These are phyloP conservation scores for Schmidtea mediterranea DNA, from an alignment of 1,140 invertebrate genomes.

Conservation along the genomic window DNA sequence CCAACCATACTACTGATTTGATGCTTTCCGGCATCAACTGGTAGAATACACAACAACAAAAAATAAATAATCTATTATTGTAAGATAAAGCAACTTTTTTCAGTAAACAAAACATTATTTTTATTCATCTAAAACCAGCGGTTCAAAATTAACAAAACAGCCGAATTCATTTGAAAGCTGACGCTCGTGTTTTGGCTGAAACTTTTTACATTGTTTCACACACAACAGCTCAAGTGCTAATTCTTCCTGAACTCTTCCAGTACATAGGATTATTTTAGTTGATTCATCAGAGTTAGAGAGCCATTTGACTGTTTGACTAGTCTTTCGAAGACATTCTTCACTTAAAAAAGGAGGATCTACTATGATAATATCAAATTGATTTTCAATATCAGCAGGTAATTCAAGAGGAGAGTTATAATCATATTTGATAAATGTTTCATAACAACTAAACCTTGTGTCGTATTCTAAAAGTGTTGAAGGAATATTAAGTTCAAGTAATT, in stretches of 20 bases:
- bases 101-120: too few species aligned
- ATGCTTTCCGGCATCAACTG: too few species aligned
- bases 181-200: conserved; percentile 51
- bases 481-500: conserved; percentile 21
- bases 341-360: conserved; percentile 77
- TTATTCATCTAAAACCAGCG: conserved; percentile 8
- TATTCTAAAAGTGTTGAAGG: conserved; percentile 31
- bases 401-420: conserved; percentile 55
- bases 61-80: too few species aligned
- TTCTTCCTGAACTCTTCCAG: conserved; percentile 39
- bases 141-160: conserved; percentile 60
- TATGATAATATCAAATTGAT: conserved; percentile 51
- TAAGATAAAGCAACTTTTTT: too few species aligned
- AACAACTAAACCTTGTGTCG: conserved; percentile 48
- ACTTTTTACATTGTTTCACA: conserved; percentile 34
- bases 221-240: conserved; percentile 37
- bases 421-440: conserved; percentile 51
- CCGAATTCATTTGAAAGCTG: conserved; percentile 70
- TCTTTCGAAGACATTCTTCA: conserved; percentile 64
- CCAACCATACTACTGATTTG: too few species aligned
- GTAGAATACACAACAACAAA: too few species aligned
- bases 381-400: conserved; percentile 34
- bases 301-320: conserved; percentile 43
- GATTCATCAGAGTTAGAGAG: conserved; percentile 32
- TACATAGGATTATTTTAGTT: conserved; percentile 57